Percentiles rank a stretch among this genome's conserved stretches.
Conservation (phyloP, 2,888 invertebrate species). For the Chrysopilus asiliformis region DNA sequence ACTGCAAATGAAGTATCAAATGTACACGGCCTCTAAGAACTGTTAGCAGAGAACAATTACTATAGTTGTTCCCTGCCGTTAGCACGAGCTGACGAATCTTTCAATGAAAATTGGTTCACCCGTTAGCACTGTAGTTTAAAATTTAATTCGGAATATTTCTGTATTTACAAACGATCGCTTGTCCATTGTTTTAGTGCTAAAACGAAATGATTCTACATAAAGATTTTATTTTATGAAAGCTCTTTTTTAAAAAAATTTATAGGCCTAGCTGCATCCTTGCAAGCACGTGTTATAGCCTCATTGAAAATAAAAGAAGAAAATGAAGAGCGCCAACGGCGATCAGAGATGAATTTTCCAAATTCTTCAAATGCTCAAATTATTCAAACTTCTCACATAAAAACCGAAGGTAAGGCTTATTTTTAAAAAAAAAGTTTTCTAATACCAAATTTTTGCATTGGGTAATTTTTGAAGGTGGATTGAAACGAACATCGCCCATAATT, state of each 20-base stretch:
- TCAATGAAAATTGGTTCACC: too few species aligned
- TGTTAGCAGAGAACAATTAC: too few species aligned
- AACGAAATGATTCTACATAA: not conserved
- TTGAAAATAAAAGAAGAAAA: constrained; percentile 44
- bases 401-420: constrained; percentile 13
- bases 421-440: not conserved
- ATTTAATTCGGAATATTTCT: too few species aligned
- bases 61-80: too few species aligned
- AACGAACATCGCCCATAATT: constrained; percentile 41
- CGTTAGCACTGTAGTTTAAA: too few species aligned
- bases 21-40: too few species aligned
- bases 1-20: too few species aligned
- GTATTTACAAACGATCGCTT: too few species aligned
- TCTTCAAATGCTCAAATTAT: constrained; percentile 8
- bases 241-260: not conserved
- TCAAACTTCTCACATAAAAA: constrained; percentile 16
- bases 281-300: constrained; percentile 59
- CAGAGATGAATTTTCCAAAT: constrained; percentile 23
- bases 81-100: too few species aligned
- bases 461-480: constrained; percentile 29
- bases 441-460: not conserved
- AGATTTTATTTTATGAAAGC: too few species aligned
- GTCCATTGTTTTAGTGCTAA: too few species aligned
- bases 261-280: constrained; percentile 72
- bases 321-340: constrained; percentile 32